Evolutionary conservation across 2,888 invertebrate genomes (phyloP).

Genomic region (Pristionchus mayeri): DNA sequence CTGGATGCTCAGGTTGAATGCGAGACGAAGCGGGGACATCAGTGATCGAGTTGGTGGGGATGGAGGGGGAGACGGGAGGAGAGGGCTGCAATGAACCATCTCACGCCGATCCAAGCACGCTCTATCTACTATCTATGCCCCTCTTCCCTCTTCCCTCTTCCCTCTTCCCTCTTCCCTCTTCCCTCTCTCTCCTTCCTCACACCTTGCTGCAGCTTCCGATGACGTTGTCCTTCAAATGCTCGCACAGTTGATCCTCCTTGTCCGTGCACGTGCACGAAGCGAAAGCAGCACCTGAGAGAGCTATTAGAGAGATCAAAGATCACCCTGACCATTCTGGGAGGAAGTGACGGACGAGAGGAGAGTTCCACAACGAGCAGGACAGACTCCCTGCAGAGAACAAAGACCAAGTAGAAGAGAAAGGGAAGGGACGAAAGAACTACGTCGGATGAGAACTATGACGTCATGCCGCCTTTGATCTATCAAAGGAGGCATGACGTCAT

Average conservation of each 20-base stretch:
- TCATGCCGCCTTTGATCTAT: too few species aligned
- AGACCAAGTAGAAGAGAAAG: too few species aligned
- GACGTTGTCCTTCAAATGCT: conserved; percentile 66
- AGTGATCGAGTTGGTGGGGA: conserved; percentile 43
- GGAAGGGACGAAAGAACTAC: conserved; percentile 3
- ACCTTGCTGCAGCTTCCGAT: conserved; percentile 66
- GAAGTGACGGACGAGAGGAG: conserved; percentile 35
- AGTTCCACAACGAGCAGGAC: conserved; percentile 34
- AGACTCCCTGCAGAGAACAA: background rate
- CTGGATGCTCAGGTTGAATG: background rate
- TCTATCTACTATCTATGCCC: too few species aligned
- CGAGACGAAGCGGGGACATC: conserved; percentile 27
- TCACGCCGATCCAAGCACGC: too few species aligned
- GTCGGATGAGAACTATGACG: too few species aligned
- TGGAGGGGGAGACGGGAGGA: background rate
- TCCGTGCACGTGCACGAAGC: conserved; percentile 73
- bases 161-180: too few species aligned
- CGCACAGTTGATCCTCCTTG: conserved; percentile 73
- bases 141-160: too few species aligned
- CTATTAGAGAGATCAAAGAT: background rate
- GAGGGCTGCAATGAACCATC: background rate
- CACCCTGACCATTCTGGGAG: background rate
- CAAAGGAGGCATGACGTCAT: too few species aligned
- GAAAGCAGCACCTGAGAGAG: conserved; percentile 57
- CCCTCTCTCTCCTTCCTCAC: too few species aligned